Evolutionary conservation across 2,797 vertebrate species (phyloP).

Genomic region (Amblyraja radiata): DNA sequence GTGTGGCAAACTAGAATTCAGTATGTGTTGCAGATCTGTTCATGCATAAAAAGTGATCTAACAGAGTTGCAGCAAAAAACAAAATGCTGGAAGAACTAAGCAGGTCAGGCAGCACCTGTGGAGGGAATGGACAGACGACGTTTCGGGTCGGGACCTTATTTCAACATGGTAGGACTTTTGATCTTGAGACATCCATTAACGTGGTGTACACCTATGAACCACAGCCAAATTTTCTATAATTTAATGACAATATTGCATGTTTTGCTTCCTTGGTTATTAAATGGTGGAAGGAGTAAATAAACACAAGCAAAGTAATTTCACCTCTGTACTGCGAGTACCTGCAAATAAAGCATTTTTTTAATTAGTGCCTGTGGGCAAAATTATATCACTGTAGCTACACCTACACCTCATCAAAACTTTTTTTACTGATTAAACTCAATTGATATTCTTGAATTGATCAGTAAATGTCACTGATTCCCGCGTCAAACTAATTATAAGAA

Average conservation of each 20-base stretch:
- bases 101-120: no score
- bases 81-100: no score
- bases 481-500: not conserved
- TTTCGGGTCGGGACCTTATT: no score
- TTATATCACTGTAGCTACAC: not conserved
- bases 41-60: not conserved
- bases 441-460: not conserved
- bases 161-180: not conserved
- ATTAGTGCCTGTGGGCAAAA: not conserved
- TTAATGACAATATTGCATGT: not conserved
- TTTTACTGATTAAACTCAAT: not conserved
- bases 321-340: not conserved
- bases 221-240: not conserved
- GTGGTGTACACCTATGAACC: not conserved
- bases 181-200: not conserved
- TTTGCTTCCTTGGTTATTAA: not conserved
- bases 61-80: not conserved
- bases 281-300: not conserved
- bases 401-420: not conserved
- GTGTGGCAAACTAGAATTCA: not conserved
- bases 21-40: not conserved
- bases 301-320: not conserved
- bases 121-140: no score
- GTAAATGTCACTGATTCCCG: not conserved
- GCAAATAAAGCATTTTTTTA: not conserved